Evolutionary conservation across 1,140 invertebrate genomes (phyloP), one percentile per base, ranked within the genome.

Genomic region (Caerostris extrusa): DNA sequence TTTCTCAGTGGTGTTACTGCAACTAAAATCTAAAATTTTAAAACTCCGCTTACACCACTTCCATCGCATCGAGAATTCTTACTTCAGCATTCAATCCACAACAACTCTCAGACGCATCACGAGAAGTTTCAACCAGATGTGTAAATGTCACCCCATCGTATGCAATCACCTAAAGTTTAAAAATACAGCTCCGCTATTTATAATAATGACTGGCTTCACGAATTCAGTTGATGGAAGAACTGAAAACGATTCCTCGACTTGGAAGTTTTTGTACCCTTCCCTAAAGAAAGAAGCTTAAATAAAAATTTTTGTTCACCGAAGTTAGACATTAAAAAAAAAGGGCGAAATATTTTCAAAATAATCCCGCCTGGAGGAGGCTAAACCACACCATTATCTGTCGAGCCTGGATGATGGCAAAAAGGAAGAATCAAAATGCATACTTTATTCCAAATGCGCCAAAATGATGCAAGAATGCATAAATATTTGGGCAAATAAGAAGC

Each of bases 91-190:
- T 10, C 61, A 64, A 64, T 64, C 61, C 14, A 17, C 61, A 64
- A 64, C 61, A 64, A 64, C 61, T 64, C 61, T 0, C 34, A 14
- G 7, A 17, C 19, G 34, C 7, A 3, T 53, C 71, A 5, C 12
- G 56, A 58, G 17, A 2, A 57, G 14, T 58, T 57, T 58, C 82
- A 1, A 8, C n/a, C 56, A n/a, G 17, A 56, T 14, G 82, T 58
- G 82, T 19, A 83, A 83, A 83, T 58, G 55, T 58, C 56, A 58
- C 82, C 55, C 34, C 55, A 5, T 12, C 55, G 2, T 83, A 7
- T 83, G 82, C 56, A 83, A 83, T 83, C 82, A 7, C 55, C 82
- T 3, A 57, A 83, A 83, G 82, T 83, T 83, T 83, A 83, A 83
- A 83, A 83, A 83, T 83, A 83, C 82, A 57, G 82, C 12, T 7